Conservation (phyloP, 2,797 vertebrate species). For the Furcifer pardalis region DNA sequence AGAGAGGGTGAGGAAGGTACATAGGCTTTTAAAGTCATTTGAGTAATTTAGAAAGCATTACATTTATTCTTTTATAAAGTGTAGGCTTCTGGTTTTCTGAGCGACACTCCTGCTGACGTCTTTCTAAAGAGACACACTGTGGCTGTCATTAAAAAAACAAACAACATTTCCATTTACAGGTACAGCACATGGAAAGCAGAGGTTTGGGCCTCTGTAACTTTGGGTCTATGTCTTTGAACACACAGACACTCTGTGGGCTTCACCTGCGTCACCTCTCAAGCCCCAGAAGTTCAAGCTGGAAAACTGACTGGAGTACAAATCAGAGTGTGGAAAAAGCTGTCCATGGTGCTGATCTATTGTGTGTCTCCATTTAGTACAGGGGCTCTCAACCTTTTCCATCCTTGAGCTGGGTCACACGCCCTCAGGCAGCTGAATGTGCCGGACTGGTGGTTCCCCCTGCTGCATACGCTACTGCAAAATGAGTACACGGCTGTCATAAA, state of each 20-base stretch:
- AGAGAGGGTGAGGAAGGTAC: background rate
- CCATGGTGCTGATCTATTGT: too few relatives aligned
- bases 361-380: too few relatives aligned
- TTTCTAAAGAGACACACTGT: background rate
- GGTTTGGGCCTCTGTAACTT: background rate
- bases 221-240: background rate
- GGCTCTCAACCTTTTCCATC: too few relatives aligned
- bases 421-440: too few relatives aligned
- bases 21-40: conserved; percentile 27
- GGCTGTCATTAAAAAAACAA: background rate
- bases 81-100: background rate
- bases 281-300: too few relatives aligned
- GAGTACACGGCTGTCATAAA: too few relatives aligned
- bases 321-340: too few relatives aligned
- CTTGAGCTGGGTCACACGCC: too few relatives aligned
- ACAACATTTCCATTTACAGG: background rate
- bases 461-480: too few relatives aligned
- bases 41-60: conserved; percentile 25
- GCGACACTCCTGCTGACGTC: conserved; percentile 3
- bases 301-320: too few relatives aligned
- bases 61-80: conserved; percentile 10
- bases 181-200: background rate
- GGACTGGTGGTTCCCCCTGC: too few relatives aligned
- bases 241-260: background rate
- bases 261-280: background rate